These are phyloP conservation scores for Parazoanthus atlanticus DNA, from an alignment of 92 coral and sea anemone species.

Conservation along the genomic window DNA sequence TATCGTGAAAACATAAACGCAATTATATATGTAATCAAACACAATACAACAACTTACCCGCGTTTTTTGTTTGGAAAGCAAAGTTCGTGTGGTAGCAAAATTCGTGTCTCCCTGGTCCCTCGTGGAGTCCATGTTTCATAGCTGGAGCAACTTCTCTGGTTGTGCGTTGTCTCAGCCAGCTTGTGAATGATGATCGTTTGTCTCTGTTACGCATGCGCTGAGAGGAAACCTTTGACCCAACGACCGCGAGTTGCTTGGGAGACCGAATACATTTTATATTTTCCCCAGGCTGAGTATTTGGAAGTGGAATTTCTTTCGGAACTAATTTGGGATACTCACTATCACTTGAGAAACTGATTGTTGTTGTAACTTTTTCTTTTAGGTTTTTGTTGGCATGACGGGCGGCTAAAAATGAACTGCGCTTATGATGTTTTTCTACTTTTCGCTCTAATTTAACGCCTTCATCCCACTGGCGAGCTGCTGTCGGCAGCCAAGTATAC, in stretches of 20 bases:
- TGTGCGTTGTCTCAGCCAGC: constrained; percentile 9
- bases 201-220: constrained; percentile 11
- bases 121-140: neutral
- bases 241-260: constrained; percentile 12
- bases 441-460: constrained; percentile 11
- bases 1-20: no score
- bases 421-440: neutral
- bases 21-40: no score
- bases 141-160: neutral
- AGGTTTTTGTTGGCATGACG: neutral
- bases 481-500: constrained; percentile 34
- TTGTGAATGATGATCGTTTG: constrained; percentile 9
- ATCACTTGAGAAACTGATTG: neutral
- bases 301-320: neutral
- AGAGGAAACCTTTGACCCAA: constrained; percentile 24
- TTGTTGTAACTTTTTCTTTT: neutral
- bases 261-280: neutral
- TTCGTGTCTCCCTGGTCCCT: constrained; percentile 26
- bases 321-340: neutral
- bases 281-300: neutral
- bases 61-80: constrained; percentile 32
- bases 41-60: neutral
- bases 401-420: neutral
- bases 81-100: constrained; percentile 36
- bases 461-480: constrained; percentile 29